Base-by-base conservation (phyloP, 2,888 invertebrate species). In the Eumacrocentrus americanus region DNA sequence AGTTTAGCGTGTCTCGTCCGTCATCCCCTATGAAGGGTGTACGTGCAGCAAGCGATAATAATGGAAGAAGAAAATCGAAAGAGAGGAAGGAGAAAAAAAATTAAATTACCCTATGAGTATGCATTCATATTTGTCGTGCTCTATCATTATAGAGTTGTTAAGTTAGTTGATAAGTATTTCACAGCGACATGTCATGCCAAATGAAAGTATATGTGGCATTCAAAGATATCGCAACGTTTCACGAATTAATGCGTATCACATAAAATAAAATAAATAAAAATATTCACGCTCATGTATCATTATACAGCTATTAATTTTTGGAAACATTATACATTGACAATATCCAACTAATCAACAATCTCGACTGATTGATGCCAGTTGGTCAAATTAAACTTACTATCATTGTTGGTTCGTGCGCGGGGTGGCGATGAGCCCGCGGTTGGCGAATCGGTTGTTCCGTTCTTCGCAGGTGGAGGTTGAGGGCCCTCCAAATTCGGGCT, bases 401-500 rank as follows among this genome's bases (percentile, higher is more conserved):
- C 80, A 63, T 75, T 78, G 68, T 79, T 79, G 66, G 78, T 80
- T 62, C 77, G 72, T 20, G 79, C 79, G 34, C 77, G 75, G 0
- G 80, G 78, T 35, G 78, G 78, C 20, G 78, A 78, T 25, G 79
- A 78, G 66, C 77, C 77, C 66, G 75, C 78, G 48, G 78, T 74
- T 25, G 77, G 73, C 50, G 73, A 71, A 64, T 78, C 75, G 54
- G 74, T 70, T 6, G 65, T 67, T 29, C 50, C 63, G 61, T 78
- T 77, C 66, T 78, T 77, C 61, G 77, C 70, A 2, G 78, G 76
- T 60, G 76, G 78, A 6, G 76, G 75, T 65, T 77, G 78, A 16
- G 80, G 80, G 25, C 80, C 77, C 63, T 79, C 80, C 60, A 81
- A 75, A 60, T 82, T 81, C 12, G 82, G 82, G 25, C 82, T 81